Base-by-base conservation (phyloP, 2,113 vertebrate species). In the Trinectes maculatus region DNA sequence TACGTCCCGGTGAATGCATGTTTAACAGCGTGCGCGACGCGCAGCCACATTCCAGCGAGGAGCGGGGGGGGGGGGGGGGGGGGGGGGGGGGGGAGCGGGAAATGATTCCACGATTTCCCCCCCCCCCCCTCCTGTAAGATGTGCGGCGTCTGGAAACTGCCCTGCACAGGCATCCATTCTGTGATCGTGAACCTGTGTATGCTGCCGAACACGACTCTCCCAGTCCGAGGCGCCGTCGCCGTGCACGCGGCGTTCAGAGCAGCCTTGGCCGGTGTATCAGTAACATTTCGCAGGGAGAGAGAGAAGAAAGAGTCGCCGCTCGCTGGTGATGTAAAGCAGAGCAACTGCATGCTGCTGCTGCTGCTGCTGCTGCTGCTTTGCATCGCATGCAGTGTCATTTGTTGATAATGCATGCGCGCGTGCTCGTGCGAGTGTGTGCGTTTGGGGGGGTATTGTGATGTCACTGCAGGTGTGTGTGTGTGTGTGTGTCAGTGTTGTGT, bases 251-350 rank as follows among this genome's bases (percentile, higher is more conserved):
- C 71, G 81, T 53, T 69, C 19, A n/a, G 71, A 59, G 79, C 62
- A 74, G 84, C 75, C 59, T 61, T 26, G 61, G 61, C 80, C 77
- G 84, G 65, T 76, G 90, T 89, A 91, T 91, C 87, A 87, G 82
- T 91, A 89, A 88, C 90, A 87, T 81, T 42, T 85, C 64, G 79
- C 80, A 82, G 74, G 73, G 77, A 62, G 31, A 78, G 79, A 89
- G 87, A 84, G 85, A 80, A 87, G 79, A 87, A 89, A 78, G 87
- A 86, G 71, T 79, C 77, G 89, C 73, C 88, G 90, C 86, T 74
- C 61, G 74, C 71, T 52, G 86, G 82, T 88, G 87, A 89, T 90
- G 89, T 87, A 88, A n/a, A 89, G 86, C 90, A 79, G 70, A 83
- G 82, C 73, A 58, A 76, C 88, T 85, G 88, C 84, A 86, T 84